Evolutionary conservation across 2,797 vertebrate genomes (phyloP), one percentile per base, ranked within the genome.

Genomic region (Lophius americanus): DNA sequence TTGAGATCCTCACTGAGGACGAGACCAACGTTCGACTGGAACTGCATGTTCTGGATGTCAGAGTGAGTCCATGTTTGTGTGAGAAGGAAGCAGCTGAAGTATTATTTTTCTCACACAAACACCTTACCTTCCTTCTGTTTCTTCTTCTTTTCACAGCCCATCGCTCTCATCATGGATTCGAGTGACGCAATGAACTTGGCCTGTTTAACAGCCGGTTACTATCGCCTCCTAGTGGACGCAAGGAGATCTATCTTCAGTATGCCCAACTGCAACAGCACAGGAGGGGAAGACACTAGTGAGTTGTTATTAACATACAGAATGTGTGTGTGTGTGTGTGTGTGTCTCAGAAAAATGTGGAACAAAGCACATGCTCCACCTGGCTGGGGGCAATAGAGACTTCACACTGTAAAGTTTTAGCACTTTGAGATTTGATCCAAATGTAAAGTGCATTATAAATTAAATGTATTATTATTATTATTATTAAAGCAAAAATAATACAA

Each of bases 131-230:
- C 14, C 23, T 9, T 32, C 9, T 2, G 35, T 51, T 3, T 0
- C 4, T 32, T 12, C 47, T 9, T 23, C 9, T 7, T 13, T 4
- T 13, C 42, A 49, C 75, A 99, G 98, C 97, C 98, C 77, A 97
- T 99, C 89, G 98, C 94, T 0, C 93, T 99, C 51, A 94, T 99
- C 87, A 98, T 99, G 96, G 97, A 99, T 72, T 96, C 96, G 3
- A 97, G 96, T 10, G 97, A 99, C 65, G 98, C 98, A 53, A 99
- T 99, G 97, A 99, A 98, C 92, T 93, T 99, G 87, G 98, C 97
- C 69, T 99, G 98, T 88, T 85, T 99, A 69, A 98, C 98, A 38
- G 98, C 98, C 58, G 98, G 98, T 37, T 99, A 99, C 88, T 99
- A 99, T 70, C 94, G 97, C 88, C 92, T 99, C 76, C 94, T 99